phyloP scores from a whole-genome alignment of 2,888 invertebrate species.

The Galeruca laticollis region DNA sequence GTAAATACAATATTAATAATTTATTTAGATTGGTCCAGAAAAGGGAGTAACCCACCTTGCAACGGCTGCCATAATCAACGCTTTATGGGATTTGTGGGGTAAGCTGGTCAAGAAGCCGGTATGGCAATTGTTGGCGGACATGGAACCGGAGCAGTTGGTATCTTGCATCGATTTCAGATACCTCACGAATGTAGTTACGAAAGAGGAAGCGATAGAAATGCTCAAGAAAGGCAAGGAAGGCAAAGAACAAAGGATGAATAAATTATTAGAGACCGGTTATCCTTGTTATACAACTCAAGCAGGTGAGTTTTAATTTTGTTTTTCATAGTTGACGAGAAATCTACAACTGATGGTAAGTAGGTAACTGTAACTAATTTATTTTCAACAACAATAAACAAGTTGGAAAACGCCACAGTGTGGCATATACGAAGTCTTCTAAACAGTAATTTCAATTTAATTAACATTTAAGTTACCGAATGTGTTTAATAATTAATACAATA shows the following conservation, averaged over 20 bases:
- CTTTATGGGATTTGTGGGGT: constrained; percentile 94
- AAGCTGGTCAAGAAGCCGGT: constrained; percentile 85
- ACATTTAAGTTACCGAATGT: too few relatives aligned
- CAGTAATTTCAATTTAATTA: too few relatives aligned
- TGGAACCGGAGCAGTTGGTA: constrained; percentile 87
- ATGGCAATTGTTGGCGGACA: constrained; percentile 86
- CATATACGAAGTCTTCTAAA: too few relatives aligned
- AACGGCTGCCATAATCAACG: constrained; percentile 88
- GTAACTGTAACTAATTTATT: too few relatives aligned
- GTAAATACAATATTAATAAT: constrained; percentile 15
- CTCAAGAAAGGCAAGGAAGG: constrained; percentile 72
- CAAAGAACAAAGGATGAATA: constrained; percentile 74
- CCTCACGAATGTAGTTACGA: constrained; percentile 85
- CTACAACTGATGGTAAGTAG: too few relatives aligned
- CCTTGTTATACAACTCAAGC: constrained; percentile 91
- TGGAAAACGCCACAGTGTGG: too few relatives aligned
- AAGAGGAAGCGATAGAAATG: constrained; percentile 82
- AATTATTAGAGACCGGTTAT: constrained; percentile 77
- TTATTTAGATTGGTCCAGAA: constrained; percentile 84
- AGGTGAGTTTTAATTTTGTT: constrained; percentile 69
- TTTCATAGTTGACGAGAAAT: too few relatives aligned
- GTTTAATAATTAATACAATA: too few relatives aligned
- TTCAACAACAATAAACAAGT: too few relatives aligned
- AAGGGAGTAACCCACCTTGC: constrained; percentile 92
- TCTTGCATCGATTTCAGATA: constrained; percentile 88